Evolutionary conservation across 2,113 vertebrate species (phyloP), one percentile per base, ranked within the genome.

Genomic region (Xerus inauris): DNA sequence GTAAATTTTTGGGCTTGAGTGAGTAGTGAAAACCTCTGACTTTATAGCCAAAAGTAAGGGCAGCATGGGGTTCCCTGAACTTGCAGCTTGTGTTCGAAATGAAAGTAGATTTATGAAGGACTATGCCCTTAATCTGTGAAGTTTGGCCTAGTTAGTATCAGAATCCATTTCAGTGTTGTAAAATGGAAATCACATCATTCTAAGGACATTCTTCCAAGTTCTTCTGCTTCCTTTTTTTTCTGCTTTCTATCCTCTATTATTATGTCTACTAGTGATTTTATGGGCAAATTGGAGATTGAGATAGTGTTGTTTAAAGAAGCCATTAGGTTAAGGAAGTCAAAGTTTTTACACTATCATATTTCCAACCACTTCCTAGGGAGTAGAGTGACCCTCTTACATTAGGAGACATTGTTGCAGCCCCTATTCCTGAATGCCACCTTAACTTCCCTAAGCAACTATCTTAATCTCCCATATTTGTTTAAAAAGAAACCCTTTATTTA

Each of bases 261-360:
- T 88, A 13, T 91, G 5, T 67, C 28, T 49, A 90, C 11, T 82
- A 72, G 65, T 69, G 38, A 71, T 93, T 94, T 93, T 47, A 79
- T 30, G 85, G 35, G 5, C 26, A 91, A 91, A 75, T 22, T 77
- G 12, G n/a, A 91, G 72, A 51, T 11, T 42, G 40, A 91, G 19
- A 62, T 13, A 22, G 1, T 69, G 0, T 8, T 87, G 84, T 76
- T 30, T 22, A 14, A 51, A 94, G 54, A 75, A 26, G 11, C 20
- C 65, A 45, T 47, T 72, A 57, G 30, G 2, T 83, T 65, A 84
- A 89, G 14, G 32, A 89, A 19, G 64, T 38, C 42, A 90, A 57
- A 92, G 49, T 5, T 40, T 85, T 59, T 64, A 40, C 40, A 35
- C 16, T 32, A n/a, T 62, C 84, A 72, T 67, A 86, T 85, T 94